Evolutionary conservation across 2,797 vertebrate genomes (phyloP), one percentile per base, ranked within the genome.

Genomic region (Anas capensis): DNA sequence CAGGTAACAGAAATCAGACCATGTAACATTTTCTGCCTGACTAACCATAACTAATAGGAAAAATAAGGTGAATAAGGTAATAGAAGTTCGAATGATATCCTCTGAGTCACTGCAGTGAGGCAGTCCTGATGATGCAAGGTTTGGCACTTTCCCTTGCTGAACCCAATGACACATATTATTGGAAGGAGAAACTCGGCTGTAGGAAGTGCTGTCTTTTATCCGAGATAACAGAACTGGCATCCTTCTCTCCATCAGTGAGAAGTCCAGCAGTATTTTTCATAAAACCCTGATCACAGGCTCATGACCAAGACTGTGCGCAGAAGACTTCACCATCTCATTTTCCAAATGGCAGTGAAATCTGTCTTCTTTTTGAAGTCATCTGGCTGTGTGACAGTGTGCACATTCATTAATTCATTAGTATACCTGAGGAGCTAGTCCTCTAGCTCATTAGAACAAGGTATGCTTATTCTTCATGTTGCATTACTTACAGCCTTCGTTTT

Each of bases 71-170:
- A 77, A 94, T 73, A 82, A 86, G 36, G 20, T 33, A 23, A 49
- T 69, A 83, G 34, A 73, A 86, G 70, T 92, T 95, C 71, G 70
- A 88, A 92, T 76, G 75, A 29, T 54, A 64, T 88, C 54, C 73
- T 96, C 73, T 94, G 95, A 97, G 79, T 97, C 95, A 96, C n/a
- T 78, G 34, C 0, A 81, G 34, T 42, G 81, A 95, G 44, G 54
- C 82, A 89, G 82, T 90, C 34, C 58, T 88, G 82, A 70, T 97
- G 95, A 96, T 88, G 95, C 92, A 96, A 82, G 83, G 76, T 65
- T 94, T 96, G 92, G 83, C 95, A 86, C 66, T 81, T 96, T 95
- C 80, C 29, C 70, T 34, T 71, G 44, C 51, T 89, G 86, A 94
- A 93, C 71, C 15, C 33, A 82, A 65, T 65, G 88, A 34, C 73